Conservation (phyloP, 2,797 vertebrate genomes). For the Lacerta viridis region DNA sequence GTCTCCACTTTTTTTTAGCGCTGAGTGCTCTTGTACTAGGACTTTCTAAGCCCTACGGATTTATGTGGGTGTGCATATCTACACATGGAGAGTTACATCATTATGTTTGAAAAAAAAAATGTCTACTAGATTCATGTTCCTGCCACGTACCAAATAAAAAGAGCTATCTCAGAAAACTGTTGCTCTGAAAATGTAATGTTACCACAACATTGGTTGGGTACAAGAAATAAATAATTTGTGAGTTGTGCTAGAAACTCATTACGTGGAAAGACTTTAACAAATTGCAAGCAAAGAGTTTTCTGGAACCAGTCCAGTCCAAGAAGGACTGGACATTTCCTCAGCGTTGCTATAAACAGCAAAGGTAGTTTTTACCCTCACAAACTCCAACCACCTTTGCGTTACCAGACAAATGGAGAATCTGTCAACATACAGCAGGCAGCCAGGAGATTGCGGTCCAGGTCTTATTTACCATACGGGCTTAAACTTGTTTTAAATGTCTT, state of each 20-base stretch:
- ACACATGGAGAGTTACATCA: no score
- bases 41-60: background rate
- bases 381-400: no score
- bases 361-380: no score
- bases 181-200: background rate
- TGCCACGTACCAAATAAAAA: background rate
- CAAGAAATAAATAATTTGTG: background rate
- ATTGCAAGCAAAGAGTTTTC: background rate
- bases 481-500: background rate
- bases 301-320: background rate
- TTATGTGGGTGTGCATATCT: background rate
- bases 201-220: background rate
- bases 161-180: background rate
- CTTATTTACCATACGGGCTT: background rate
- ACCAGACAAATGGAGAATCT: no score
- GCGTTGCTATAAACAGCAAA: background rate
- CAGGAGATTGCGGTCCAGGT: background rate
- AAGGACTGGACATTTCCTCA: background rate
- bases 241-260: background rate
- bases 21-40: background rate
- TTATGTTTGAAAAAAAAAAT: no score
- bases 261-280: background rate
- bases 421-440: no score
- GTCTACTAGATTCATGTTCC: no score
- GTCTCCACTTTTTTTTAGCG: background rate